Evolutionary conservation across 2,888 invertebrate species (phyloP), one percentile per base, ranked within the genome.

Genomic region (Drosophila borborema): DNA sequence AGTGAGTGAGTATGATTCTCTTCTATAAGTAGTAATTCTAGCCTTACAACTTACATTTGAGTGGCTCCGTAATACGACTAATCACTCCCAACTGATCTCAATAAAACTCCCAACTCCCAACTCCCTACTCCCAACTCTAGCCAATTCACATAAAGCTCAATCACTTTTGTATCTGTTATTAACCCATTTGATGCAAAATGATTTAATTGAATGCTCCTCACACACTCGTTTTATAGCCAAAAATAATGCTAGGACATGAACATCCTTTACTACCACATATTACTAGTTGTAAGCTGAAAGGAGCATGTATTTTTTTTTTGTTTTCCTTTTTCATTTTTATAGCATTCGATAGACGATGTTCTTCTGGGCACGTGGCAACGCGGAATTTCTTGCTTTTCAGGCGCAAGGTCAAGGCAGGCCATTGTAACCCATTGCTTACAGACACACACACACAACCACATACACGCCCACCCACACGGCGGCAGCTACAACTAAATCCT

Each of bases 401-500:
- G 65, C 60, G 58, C 85, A 84, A 85, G 85, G 85, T 86, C 85
- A 86, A 85, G 77, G 72, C 72, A 59, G 63, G 55, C 55, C 55
- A 41, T 28, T 67, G 74, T 80, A 89, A 89, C 85, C 87, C 77
- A 81, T 77, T 81, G 69, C 67, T 66, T 45, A 69, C 63, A 62
- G 60, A 66, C 40, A 53, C 41, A 41, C 31, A 61, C 48, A 53
- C 36, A 40, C n/a, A n/a, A 41, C 41, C 41, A 66, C 65, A 36
- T 20, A 67, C 56, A 64, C 74, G 18, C 49, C 49, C 34, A 74
- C 65, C 61, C 65, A 61, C 31, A 45, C 28, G 14, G 20, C 9
- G 20, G 58, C 45, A 58, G 58, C 43, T 56, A 46, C 43, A 66
- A 72, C 90, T 87, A 87, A 87, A 87, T 87, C 86, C 86, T 90